Percentiles rank a stretch among this genome's conserved stretches.
These are phyloP conservation scores for Ormyrus nitidulus DNA, from an alignment of 2,888 invertebrate genomes.

Conservation along the genomic window DNA sequence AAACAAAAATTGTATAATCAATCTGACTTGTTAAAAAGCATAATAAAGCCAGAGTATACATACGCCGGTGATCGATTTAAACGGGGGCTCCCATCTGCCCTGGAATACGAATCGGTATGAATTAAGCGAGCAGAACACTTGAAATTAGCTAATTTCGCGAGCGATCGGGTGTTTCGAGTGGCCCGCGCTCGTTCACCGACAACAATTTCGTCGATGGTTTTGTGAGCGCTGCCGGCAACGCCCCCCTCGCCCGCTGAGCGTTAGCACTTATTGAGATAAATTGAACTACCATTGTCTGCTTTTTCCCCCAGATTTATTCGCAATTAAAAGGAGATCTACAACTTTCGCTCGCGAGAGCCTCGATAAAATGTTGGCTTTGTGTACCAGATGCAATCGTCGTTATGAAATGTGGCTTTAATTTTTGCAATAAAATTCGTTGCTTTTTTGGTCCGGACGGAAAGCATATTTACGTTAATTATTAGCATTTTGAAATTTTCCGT, in stretches of 20 bases:
- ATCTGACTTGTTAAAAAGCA: no score
- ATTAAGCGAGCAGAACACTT: slow-evolving; percentile 5
- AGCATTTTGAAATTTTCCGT: no score
- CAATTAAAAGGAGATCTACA: neutral
- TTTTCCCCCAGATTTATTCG: neutral
- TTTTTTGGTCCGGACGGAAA: no score
- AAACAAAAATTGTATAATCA: no score
- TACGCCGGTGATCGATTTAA: neutral
- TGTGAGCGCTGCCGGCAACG: neutral
- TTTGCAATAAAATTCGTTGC: no score
- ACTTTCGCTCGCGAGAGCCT: neutral
- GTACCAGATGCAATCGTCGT: no score
- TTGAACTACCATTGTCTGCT: slow-evolving; percentile 2
- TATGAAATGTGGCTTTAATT: no score
- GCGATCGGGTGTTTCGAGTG: neutral
- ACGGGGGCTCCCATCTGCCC: neutral
- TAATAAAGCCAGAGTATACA: no score
- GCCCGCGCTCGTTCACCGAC: neutral
- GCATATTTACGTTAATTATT: no score
- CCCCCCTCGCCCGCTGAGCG: no score
- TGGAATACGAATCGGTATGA: slow-evolving; percentile 8
- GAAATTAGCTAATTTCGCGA: slow-evolving; percentile 8
- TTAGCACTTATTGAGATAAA: slow-evolving; percentile 14
- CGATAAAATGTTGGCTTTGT: no score
- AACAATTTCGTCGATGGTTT: slow-evolving; percentile 5